These are phyloP conservation scores for Andrena flavipes DNA, from an alignment of 2,888 invertebrate species.

Conservation along the genomic window DNA sequence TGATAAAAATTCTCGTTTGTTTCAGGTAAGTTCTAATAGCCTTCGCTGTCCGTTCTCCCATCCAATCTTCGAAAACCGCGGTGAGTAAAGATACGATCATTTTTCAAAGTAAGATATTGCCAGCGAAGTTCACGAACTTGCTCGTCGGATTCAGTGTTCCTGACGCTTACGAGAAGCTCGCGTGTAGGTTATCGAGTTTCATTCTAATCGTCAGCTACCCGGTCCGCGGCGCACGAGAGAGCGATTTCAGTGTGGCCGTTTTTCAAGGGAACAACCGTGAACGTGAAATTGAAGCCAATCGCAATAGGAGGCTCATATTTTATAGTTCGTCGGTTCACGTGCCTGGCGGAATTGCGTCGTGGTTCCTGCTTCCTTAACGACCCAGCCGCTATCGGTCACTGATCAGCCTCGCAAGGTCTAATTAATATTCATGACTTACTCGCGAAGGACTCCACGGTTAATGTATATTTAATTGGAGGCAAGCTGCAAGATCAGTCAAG, in stretches of 20 bases:
- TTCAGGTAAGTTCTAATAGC: conserved; percentile 59
- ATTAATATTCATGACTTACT: conserved; percentile 76
- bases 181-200: conserved; percentile 53
- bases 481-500: conserved; percentile 44
- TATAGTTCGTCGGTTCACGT: conserved; percentile 46
- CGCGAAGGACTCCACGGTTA: conserved; percentile 68
- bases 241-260: conserved; percentile 36
- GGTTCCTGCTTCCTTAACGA: conserved; percentile 55
- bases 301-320: conserved; percentile 49
- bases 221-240: conserved; percentile 10
- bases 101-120: conserved; percentile 39
- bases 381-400: conserved; percentile 57
- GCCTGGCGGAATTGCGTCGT: conserved; percentile 41
- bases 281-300: conserved; percentile 51
- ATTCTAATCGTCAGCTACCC: conserved; percentile 47
- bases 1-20: conserved; percentile 56
- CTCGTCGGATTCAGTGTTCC: conserved; percentile 43
- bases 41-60: conserved; percentile 5
- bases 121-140: conserved; percentile 43
- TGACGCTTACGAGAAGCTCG: conserved; percentile 45
- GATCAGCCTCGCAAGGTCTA: conserved; percentile 61
- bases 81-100: conserved; percentile 50
- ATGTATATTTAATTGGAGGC: conserved; percentile 69
- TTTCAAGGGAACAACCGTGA: conserved; percentile 51
- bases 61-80: conserved; percentile 26